These are phyloP conservation scores for Echinops telfairi DNA, from an alignment of 2,113 vertebrate species.

Conservation along the genomic window DNA sequence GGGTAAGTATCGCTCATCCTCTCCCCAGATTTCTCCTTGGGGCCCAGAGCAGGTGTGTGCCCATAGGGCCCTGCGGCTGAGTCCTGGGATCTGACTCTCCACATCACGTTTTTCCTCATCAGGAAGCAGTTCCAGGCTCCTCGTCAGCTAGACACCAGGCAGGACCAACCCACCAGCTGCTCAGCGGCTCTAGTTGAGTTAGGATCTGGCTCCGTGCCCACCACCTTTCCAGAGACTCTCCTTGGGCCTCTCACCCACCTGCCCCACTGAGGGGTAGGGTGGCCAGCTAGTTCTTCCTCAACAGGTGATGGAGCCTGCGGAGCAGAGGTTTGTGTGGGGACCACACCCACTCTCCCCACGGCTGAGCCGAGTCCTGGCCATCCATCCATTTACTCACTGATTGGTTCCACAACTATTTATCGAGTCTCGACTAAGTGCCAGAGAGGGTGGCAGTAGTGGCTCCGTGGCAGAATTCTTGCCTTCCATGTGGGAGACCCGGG, in stretches of 20 bases:
- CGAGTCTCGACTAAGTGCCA: neutral
- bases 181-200: neutral
- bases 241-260: neutral
- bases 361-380: neutral
- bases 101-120: neutral
- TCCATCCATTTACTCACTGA: neutral
- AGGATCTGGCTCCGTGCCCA: conserved; percentile 9
- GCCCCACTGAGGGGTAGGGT: neutral
- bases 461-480: neutral
- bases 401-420: neutral
- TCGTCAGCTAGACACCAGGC: neutral
- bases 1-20: neutral
- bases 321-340: neutral
- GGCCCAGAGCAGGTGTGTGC: neutral
- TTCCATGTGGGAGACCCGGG: neutral
- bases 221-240: neutral
- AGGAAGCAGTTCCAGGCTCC: neutral
- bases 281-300: neutral
- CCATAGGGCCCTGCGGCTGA: neutral
- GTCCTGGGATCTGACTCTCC: neutral
- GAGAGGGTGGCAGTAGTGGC: neutral
- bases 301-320: neutral
- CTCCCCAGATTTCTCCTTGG: neutral
- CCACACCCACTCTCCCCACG: neutral
- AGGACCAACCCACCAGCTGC: neutral